phyloP scores from a whole-genome alignment of 2,113 vertebrate genomes.

The Barnardius zonarius region DNA sequence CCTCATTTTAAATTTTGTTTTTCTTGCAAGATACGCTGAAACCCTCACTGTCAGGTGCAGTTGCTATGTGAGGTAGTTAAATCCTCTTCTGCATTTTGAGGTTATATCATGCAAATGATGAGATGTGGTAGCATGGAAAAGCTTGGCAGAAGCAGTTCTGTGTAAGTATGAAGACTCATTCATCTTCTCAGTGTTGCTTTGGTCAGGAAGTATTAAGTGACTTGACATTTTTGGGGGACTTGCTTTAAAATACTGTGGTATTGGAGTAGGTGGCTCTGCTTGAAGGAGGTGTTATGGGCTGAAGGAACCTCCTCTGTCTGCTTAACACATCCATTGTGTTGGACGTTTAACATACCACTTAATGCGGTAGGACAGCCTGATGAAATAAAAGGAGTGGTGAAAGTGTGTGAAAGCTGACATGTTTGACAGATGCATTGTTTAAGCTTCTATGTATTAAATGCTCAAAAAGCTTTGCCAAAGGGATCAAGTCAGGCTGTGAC shows the following conservation, averaged over 20 bases:
- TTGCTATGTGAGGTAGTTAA: background rate
- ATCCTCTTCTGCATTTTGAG: background rate
- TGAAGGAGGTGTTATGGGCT: background rate
- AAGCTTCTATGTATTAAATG: background rate
- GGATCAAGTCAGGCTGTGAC: background rate
- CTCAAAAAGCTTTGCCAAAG: background rate
- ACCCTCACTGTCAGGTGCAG: background rate
- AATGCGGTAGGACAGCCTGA: background rate
- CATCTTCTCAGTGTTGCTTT: background rate
- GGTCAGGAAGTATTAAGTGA: background rate
- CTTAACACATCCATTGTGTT: background rate
- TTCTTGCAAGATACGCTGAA: background rate
- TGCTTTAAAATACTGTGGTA: background rate
- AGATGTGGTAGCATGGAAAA: background rate
- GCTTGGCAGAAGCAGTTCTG: background rate
- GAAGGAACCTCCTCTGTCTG: background rate
- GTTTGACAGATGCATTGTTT: background rate
- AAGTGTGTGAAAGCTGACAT: accelerated
- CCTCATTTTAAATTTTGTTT: background rate
- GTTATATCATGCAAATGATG: background rate
- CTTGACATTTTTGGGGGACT: background rate
- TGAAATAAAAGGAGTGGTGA: background rate
- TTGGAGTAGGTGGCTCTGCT: background rate
- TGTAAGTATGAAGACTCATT: background rate
- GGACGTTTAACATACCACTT: background rate